Base-by-base conservation (phyloP, 1,140 invertebrate species). In the Cryptotermes secundus region DNA sequence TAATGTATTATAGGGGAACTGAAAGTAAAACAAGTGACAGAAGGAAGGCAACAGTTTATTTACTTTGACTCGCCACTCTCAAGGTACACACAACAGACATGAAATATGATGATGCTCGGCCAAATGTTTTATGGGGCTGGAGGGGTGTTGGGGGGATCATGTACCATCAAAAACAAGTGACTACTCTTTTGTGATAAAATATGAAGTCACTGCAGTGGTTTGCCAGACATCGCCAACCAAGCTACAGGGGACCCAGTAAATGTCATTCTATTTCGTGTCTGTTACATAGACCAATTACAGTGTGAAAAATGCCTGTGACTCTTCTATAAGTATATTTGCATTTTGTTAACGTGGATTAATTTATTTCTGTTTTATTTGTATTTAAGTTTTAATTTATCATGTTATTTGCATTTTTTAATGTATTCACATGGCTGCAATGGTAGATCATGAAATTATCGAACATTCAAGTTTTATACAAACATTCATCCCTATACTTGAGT, bases 341-440 rank as follows among this genome's bases (percentile, higher is more conserved):
- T 80, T 85, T 84, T 85, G 84, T 85, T 85, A 85, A 85, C 80
- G 34, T 82, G 45, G 84, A 85, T 79, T 85, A 85, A 85, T 85
- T 85, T 85, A 85, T 85, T 85, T 85, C 80, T 85, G 84, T 85
- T 85, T 85, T 85, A 85, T 85, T 85, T 85, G 84, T 85, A 85
- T 85, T 85, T 85, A 85, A 85, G 80, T 85, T 85, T 85, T 85
- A 85, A 85, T 85, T 85, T 85, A 85, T 85, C 80, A 65, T 85
- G 84, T 85, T 85, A 82, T 82, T 45, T 82, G 81, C 45, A 45
- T 82, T 38, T 81, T 82, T 82, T 82, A n/a, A 82, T 82, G 81
- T 45, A 82, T 82, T 82, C 10, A 45, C 6, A 53, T 42, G 31
- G 81, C 24, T 82, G 38, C 81, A 31, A 82, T 53, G 35, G 45